These are phyloP conservation scores for Synergus gifuensis DNA, from an alignment of 2,888 invertebrate genomes.

Conservation along the genomic window DNA sequence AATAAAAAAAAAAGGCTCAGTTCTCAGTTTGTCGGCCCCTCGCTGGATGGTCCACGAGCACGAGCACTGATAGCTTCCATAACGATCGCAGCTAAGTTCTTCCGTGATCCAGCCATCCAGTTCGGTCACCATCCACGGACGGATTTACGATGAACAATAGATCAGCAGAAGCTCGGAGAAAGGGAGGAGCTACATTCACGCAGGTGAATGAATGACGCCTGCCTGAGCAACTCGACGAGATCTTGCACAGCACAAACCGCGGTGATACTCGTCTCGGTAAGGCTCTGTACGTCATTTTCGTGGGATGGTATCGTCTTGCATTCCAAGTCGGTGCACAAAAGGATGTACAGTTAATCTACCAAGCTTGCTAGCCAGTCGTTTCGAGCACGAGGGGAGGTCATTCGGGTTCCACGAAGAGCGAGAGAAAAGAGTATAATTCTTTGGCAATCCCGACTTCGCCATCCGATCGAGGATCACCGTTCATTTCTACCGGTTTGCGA, in stretches of 20 bases:
- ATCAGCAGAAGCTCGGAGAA: conserved; percentile 50
- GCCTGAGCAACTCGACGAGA: conserved; percentile 43
- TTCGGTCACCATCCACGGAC: conserved; percentile 44
- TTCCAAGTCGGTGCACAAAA: conserved; percentile 68
- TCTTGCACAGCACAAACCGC: conserved; percentile 45
- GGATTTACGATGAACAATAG: conserved; percentile 63
- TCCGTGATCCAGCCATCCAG: conserved; percentile 46
- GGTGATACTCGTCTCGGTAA: conserved; percentile 45
- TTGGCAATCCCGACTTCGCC: not conserved
- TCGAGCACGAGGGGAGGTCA: conserved; percentile 67
- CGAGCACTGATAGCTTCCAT: conserved; percentile 38
- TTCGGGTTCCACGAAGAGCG: conserved; percentile 65
- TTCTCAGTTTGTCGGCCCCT: conserved; percentile 24
- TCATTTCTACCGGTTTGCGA: not conserved
- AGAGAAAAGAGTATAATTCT: not conserved
- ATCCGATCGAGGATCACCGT: not conserved
- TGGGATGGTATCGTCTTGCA: conserved; percentile 65
- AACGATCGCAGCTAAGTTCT: conserved; percentile 49
- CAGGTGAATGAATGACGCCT: conserved; percentile 68
- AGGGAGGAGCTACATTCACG: conserved; percentile 48
- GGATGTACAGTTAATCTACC: conserved; percentile 73
- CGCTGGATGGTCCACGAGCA: conserved; percentile 28
- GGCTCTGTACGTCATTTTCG: conserved; percentile 62
- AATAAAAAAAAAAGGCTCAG: conserved; percentile 49
- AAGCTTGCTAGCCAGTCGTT: conserved; percentile 63